phyloP scores from a whole-genome alignment of 2,888 invertebrate genomes.

The Oxycera nigricornis region DNA sequence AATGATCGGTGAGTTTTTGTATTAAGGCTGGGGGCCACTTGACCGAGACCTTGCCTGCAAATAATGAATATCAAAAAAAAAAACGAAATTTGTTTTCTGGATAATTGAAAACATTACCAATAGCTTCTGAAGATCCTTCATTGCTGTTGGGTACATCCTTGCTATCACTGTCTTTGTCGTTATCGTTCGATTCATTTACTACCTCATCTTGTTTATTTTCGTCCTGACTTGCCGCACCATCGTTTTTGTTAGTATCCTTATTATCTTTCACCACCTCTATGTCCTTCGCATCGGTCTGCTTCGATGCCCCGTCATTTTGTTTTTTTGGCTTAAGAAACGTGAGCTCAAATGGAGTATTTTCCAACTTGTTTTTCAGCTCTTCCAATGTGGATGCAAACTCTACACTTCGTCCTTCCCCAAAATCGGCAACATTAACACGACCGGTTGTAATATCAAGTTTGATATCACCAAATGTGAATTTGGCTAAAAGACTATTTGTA shows the following conservation, averaged over 20 bases:
- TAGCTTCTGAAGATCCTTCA: neutral
- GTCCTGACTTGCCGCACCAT: neutral
- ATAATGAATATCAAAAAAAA: neutral
- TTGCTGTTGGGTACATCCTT: neutral
- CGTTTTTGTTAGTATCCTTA: neutral
- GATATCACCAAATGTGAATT: slow-evolving; percentile 40
- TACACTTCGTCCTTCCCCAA: slow-evolving; percentile 42
- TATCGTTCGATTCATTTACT: neutral
- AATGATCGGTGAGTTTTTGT: slow-evolving; percentile 11
- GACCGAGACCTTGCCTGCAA: slow-evolving; percentile 32
- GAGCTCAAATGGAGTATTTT: slow-evolving; percentile 22
- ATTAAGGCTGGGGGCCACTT: slow-evolving; percentile 37
- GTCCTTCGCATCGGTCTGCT: neutral
- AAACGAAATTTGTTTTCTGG: neutral
- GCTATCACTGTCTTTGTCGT: neutral
- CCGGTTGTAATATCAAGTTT: slow-evolving; percentile 40
- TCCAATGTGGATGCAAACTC: slow-evolving; percentile 28
- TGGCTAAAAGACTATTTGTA: slow-evolving; percentile 23
- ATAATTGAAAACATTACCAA: neutral
- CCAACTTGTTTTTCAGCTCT: slow-evolving; percentile 9
- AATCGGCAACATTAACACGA: slow-evolving; percentile 41
- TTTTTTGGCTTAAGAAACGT: neutral
- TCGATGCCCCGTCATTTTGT: neutral
- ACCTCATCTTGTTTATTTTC: neutral
- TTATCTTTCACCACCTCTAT: neutral